These are phyloP conservation scores for Phoebastria nigripes DNA, from an alignment of 2,797 vertebrate genomes.

Conservation along the genomic window DNA sequence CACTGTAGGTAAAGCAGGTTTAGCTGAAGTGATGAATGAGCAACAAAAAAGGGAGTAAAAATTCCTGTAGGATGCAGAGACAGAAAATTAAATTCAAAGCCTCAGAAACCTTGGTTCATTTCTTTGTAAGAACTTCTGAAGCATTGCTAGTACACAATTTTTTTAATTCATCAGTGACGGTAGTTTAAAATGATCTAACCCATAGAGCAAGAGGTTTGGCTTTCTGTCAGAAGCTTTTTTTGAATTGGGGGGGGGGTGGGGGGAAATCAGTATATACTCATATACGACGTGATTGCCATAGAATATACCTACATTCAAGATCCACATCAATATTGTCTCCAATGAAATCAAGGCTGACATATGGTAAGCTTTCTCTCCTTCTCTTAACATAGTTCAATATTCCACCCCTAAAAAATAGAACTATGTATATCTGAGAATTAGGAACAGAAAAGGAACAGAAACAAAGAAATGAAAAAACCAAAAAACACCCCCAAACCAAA, in stretches of 20 bases:
- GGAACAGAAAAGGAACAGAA: background rate
- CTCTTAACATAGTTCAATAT: background rate
- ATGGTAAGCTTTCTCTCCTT: background rate
- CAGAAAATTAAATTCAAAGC: background rate
- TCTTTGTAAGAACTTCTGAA: background rate
- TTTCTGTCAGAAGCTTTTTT: background rate
- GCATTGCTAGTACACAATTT: background rate
- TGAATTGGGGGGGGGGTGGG: background rate
- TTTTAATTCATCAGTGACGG: background rate
- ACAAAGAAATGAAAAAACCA: accelerated
- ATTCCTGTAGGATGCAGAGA: background rate
- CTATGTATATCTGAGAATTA: background rate
- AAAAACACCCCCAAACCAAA: background rate
- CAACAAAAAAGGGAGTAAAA: background rate
- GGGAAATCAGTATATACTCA: background rate
- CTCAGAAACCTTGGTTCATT: background rate
- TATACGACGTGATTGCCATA: background rate
- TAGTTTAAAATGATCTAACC: background rate
- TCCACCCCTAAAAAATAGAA: background rate
- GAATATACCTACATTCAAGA: background rate
- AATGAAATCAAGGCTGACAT: background rate
- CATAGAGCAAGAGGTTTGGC: background rate
- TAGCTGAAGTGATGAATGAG: background rate
- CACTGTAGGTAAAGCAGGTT: background rate
- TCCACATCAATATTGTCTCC: background rate